A percentile compares a stretch with the other conserved stretches of the same genome.
Conservation (phyloP, 35 echinoderm and acorn worm species). For the Ophioderma brevispina region DNA sequence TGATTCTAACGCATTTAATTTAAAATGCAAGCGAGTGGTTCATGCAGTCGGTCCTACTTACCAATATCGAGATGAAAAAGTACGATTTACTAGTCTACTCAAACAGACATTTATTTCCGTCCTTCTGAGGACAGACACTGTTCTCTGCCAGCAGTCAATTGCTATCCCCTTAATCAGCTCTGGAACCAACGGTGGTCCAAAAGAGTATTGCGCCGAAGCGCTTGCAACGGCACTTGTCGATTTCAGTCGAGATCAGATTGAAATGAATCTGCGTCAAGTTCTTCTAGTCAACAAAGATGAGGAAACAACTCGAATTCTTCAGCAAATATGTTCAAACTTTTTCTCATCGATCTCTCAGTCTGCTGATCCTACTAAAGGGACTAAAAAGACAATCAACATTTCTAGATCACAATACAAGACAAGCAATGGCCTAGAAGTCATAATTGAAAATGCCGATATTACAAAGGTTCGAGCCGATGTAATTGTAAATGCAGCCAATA, state of each 20-base stretch:
- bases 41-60: neutral
- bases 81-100: neutral
- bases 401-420: neutral
- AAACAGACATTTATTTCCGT: neutral
- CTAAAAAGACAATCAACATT: neutral
- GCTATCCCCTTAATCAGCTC: neutral
- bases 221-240: too few species aligned
- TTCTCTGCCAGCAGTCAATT: neutral
- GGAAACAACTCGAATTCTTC: too few species aligned
- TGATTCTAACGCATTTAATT: neutral
- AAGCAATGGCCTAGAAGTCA: neutral
- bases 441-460: conserved; percentile 14
- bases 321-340: neutral
- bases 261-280: too few species aligned
- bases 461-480: conserved; percentile 45
- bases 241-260: too few species aligned
- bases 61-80: neutral
- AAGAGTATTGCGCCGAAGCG: neutral
- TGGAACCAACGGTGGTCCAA: neutral
- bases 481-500: conserved; percentile 57
- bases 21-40: neutral
- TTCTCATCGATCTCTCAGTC: neutral
- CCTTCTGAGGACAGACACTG: neutral
- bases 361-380: neutral
- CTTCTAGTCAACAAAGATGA: too few species aligned